phyloP scores from a whole-genome alignment of 2,888 invertebrate genomes.

The Drosophila birchii region DNA sequence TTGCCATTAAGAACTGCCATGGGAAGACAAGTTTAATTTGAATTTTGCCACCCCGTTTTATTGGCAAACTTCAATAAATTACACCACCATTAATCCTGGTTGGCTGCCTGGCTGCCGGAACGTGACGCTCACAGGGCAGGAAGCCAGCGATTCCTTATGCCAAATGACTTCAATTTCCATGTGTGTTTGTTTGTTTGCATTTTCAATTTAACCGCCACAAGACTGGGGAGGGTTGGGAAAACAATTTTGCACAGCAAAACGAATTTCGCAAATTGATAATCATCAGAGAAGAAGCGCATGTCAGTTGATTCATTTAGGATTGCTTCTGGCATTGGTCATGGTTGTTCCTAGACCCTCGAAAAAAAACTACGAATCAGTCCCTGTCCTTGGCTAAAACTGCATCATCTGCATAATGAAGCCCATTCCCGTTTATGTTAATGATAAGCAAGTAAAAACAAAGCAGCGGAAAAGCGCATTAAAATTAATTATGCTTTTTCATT shows the following conservation, averaged over 20 bases:
- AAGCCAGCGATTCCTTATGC: conserved; percentile 45
- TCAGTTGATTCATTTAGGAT: conserved; percentile 1
- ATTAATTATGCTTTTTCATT: conserved; percentile 53
- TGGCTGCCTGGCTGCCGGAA: conserved; percentile 43
- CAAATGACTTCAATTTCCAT: conserved; percentile 58
- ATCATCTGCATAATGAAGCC: conserved; percentile 36
- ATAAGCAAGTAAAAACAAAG: conserved; percentile 27
- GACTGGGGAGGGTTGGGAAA: conserved; percentile 22
- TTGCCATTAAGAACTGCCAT: conserved; percentile 39
- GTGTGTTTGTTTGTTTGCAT: conserved; percentile 57
- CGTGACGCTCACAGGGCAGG: conserved; percentile 42
- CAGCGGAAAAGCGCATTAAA: conserved; percentile 58
- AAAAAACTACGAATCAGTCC: neutral
- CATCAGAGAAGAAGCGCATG: conserved; percentile 42
- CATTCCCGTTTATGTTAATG: conserved; percentile 36
- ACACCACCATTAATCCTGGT: conserved; percentile 57
- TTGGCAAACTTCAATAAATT: conserved; percentile 57
- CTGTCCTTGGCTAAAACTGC: conserved; percentile 20
- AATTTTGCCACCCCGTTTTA: conserved; percentile 49
- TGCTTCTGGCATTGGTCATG: conserved; percentile 12
- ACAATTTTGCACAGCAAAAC: conserved; percentile 56
- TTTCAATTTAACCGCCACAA: conserved; percentile 51
- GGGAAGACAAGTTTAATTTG: conserved; percentile 52
- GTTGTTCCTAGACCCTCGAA: neutral
- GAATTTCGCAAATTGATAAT: conserved; percentile 68